Percentiles rank a stretch among this genome's conserved stretches.
Evolutionary conservation across 2,113 vertebrate genomes (phyloP).

Genomic region (Coptodon rendalli): DNA sequence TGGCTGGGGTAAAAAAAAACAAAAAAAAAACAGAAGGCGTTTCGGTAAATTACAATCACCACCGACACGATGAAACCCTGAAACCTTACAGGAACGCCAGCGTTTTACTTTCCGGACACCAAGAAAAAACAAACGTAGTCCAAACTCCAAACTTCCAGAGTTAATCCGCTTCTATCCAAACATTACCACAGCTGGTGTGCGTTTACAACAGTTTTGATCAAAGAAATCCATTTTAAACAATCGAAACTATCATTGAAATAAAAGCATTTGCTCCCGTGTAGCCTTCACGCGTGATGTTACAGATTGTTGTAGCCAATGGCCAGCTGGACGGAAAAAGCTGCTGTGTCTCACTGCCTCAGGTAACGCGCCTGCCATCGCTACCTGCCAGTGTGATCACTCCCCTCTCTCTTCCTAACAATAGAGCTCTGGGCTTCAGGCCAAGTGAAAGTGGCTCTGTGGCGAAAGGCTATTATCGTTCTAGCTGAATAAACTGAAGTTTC

Average conservation of each 20-base stretch:
- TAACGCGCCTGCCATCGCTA: neutral
- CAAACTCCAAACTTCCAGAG: neutral
- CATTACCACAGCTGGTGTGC: neutral
- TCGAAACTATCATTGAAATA: neutral
- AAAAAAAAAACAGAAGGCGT: neutral
- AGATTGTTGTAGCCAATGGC: neutral
- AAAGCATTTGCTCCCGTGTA: neutral
- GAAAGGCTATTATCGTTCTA: neutral
- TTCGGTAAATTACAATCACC: neutral
- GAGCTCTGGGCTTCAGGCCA: slow-evolving; percentile 22
- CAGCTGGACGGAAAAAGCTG: neutral
- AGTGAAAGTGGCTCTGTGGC: neutral
- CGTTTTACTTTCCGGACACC: neutral
- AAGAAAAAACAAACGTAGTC: neutral
- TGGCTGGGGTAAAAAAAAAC: neutral
- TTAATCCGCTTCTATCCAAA: neutral
- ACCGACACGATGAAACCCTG: neutral
- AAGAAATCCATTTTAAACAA: neutral
- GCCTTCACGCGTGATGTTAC: neutral
- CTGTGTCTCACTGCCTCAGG: neutral
- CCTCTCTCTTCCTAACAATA: neutral
- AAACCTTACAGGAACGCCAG: neutral
- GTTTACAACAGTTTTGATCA: neutral
- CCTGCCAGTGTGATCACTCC: neutral
- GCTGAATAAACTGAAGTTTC: neutral